A percentile compares a stretch with the other conserved stretches of the same genome.
Evolutionary conservation across 2,888 invertebrate genomes (phyloP).

Genomic region (Auanema freiburgensis): DNA sequence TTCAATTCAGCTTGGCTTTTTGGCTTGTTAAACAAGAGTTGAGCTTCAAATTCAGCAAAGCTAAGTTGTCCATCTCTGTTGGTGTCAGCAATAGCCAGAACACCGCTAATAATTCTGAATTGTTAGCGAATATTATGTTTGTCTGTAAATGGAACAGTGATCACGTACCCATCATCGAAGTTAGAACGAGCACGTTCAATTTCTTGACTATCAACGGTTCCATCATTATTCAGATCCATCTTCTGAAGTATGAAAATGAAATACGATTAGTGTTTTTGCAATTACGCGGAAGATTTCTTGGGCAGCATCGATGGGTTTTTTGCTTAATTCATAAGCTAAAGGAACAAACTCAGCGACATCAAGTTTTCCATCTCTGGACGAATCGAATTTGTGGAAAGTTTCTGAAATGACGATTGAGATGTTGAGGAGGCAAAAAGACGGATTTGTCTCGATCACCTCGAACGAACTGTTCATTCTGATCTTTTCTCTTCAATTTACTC

Average conservation of each 20-base stretch:
- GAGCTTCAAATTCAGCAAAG: constrained; percentile 45
- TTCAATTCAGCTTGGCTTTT: constrained; percentile 38
- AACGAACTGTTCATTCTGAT: constrained; percentile 6
- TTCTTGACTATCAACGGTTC: constrained; percentile 32
- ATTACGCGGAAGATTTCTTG: constrained; percentile 48
- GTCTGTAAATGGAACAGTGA: no score
- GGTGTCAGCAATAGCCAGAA: constrained; percentile 54
- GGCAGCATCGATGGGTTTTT: constrained; percentile 46
- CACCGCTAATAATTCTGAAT: constrained; percentile 50
- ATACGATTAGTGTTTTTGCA: no score
- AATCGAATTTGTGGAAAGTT: constrained; percentile 34
- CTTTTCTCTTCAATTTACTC: constrained; percentile 17
- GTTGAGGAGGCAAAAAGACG: not conserved
- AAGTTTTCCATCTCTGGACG: constrained; percentile 42
- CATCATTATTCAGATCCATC: constrained; percentile 53
- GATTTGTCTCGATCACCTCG: constrained; percentile 4
- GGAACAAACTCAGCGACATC: constrained; percentile 59
- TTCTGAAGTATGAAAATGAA: constrained; percentile 38
- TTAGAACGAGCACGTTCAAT: constrained; percentile 25
- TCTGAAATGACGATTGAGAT: constrained; percentile 2
- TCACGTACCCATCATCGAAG: constrained; percentile 23
- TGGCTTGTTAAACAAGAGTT: constrained; percentile 30
- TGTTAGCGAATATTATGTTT: not conserved
- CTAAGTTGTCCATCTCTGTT: constrained; percentile 51
- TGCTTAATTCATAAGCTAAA: constrained; percentile 52